Evolutionary conservation across 2,888 invertebrate species (phyloP).

Genomic region (Drosophila sordidapex): DNA sequence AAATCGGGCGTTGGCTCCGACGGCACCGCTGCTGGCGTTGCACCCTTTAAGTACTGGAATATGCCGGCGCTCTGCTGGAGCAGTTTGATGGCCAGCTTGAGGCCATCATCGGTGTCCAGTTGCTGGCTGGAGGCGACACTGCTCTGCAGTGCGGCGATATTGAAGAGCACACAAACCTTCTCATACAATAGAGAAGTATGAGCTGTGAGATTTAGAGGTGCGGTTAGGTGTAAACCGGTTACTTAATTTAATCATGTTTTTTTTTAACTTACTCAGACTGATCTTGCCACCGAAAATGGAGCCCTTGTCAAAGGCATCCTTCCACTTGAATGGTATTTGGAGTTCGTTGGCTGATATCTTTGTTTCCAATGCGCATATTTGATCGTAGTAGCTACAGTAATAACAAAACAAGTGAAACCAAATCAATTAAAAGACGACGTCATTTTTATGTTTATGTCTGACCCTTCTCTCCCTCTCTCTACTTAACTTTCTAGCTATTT

Average conservation of each 20-base stretch:
- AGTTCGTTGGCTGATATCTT: slow-evolving; percentile 98
- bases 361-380: slow-evolving; percentile 94
- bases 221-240: slow-evolving; percentile 31
- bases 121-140: slow-evolving; percentile 93
- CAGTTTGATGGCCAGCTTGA: slow-evolving; percentile 96
- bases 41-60: slow-evolving; percentile 93
- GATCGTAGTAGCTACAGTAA: slow-evolving; percentile 95
- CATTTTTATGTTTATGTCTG: slow-evolving; percentile 60
- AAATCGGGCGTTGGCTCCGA: slow-evolving; percentile 98
- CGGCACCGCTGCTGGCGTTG: slow-evolving; percentile 92
- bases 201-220: slow-evolving; percentile 86
- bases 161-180: slow-evolving; percentile 97
- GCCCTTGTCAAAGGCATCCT: slow-evolving; percentile 99
- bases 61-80: slow-evolving; percentile 97
- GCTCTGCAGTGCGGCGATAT: slow-evolving; percentile 97
- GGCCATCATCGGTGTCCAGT: slow-evolving; percentile 95
- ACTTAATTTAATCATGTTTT: slow-evolving; percentile 1
- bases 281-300: slow-evolving; percentile 96
- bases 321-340: slow-evolving; percentile 99
- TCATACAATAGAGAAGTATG: slow-evolving; percentile 96
- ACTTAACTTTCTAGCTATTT: slow-evolving; percentile 32
- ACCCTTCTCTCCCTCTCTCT: slow-evolving; percentile 13
- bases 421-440: slow-evolving; percentile 59
- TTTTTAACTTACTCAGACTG: slow-evolving; percentile 91
- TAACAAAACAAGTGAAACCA: slow-evolving; percentile 33